A percentile compares a stretch with the other conserved stretches of the same genome.
These are phyloP conservation scores for Aphodius sticticus DNA, from an alignment of 2,888 invertebrate genomes.

Conservation along the genomic window DNA sequence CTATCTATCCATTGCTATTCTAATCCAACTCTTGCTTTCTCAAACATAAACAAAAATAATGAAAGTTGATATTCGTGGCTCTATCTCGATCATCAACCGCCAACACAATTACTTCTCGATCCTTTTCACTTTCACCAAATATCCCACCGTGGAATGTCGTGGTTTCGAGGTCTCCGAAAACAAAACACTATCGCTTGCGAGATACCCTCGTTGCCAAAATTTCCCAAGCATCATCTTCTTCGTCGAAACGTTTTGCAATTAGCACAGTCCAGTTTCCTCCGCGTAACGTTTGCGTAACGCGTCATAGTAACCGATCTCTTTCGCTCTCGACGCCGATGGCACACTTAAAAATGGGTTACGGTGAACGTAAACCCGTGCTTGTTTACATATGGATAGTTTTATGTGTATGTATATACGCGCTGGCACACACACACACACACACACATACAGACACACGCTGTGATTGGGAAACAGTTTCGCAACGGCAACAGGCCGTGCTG, in stretches of 20 bases:
- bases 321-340: constrained; percentile 28
- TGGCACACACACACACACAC: constrained; percentile 9
- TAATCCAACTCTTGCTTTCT: no score
- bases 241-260: neutral
- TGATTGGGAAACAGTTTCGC: constrained; percentile 23
- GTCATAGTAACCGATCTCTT: neutral
- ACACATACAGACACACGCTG: neutral
- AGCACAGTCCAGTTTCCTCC: constrained; percentile 7
- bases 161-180: neutral
- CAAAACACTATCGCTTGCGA: neutral
- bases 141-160: neutral
- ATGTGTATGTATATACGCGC: neutral
- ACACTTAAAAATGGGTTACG: constrained; percentile 39
- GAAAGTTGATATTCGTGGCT: neutral
- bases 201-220: neutral
- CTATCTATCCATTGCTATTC: no score
- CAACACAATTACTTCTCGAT: neutral
- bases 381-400: neutral
- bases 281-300: neutral
- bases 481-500: neutral
- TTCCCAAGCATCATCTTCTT: neutral
- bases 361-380: constrained; percentile 22
- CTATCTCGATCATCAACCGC: neutral
- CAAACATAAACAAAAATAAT: neutral
- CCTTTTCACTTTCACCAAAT: neutral